Evolutionary conservation across 2,113 vertebrate species (phyloP).

Genomic region (Dicentrarchus labrax): DNA sequence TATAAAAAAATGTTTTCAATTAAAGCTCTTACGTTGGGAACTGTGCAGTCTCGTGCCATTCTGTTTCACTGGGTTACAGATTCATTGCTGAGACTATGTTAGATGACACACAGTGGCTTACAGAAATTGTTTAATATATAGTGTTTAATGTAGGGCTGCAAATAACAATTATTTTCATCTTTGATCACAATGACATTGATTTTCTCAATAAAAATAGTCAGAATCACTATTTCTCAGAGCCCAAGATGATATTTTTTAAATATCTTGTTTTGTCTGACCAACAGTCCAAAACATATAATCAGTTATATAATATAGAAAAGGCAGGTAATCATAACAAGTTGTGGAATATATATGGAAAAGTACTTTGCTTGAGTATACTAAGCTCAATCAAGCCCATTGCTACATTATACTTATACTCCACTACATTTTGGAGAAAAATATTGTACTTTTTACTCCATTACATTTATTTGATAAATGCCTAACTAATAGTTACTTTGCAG

Average conservation of each 20-base stretch:
- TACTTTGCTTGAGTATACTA: too few relatives aligned
- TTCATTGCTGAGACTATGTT: not conserved
- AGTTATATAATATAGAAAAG: not conserved
- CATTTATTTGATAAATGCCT: too few relatives aligned
- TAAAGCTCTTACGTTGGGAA: conserved; percentile 33
- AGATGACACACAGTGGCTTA: too few relatives aligned
- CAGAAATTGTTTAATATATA: not conserved
- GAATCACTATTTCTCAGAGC: not conserved
- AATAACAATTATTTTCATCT: not conserved
- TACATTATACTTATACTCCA: too few relatives aligned
- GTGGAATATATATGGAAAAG: too few relatives aligned
- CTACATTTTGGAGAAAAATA: too few relatives aligned
- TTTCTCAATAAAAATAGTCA: not conserved
- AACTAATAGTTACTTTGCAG: too few relatives aligned
- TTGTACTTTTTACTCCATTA: too few relatives aligned
- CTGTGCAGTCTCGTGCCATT: not conserved
- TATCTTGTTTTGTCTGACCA: not conserved
- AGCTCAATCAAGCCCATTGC: too few relatives aligned
- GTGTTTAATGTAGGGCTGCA: not conserved
- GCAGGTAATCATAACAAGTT: not conserved
- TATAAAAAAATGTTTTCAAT: conserved; percentile 19
- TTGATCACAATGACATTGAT: not conserved
- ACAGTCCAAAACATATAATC: not conserved
- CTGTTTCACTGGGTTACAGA: not conserved
- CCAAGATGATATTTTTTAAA: not conserved